Percentiles rank a stretch among this genome's conserved stretches.
These are phyloP conservation scores for Takifugu rubripes DNA, from an alignment of 2,797 vertebrate genomes.

Conservation along the genomic window DNA sequence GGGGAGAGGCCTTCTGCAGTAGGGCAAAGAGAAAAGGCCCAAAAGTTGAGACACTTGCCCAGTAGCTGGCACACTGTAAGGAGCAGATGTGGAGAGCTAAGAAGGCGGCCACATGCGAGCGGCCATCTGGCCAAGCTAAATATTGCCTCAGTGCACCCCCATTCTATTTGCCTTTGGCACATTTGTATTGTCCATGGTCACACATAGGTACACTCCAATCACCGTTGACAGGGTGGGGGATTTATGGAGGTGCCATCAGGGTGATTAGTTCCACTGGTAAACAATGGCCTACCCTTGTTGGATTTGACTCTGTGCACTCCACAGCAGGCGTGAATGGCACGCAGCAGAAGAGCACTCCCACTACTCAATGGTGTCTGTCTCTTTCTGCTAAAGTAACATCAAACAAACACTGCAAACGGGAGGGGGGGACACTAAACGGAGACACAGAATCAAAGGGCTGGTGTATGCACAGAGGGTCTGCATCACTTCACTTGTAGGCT, in stretches of 20 bases:
- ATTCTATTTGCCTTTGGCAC: constrained; percentile 80
- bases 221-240: constrained; percentile 70
- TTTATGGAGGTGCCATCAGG: constrained; percentile 77
- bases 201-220: constrained; percentile 78
- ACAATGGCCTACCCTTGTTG: constrained; percentile 72
- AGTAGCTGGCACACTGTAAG: constrained; percentile 74
- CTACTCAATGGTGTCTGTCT: constrained; percentile 73
- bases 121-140: constrained; percentile 85
- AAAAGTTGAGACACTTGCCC: constrained; percentile 54
- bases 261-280: constrained; percentile 78
- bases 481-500: constrained; percentile 54
- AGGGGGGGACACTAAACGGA: constrained; percentile 52
- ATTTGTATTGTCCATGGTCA: constrained; percentile 77
- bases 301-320: constrained; percentile 71
- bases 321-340: constrained; percentile 73
- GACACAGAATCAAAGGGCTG: constrained; percentile 63
- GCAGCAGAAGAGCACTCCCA: constrained; percentile 65
- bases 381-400: constrained; percentile 73
- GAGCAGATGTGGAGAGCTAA: constrained; percentile 78
- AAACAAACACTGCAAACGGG: constrained; percentile 75
- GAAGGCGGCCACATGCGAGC: constrained; percentile 68
- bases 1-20: constrained; percentile 23
- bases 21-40: constrained; percentile 46
- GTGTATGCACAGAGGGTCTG: constrained; percentile 51
- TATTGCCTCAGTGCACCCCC: constrained; percentile 79